These are phyloP conservation scores for Oceanodroma tethys DNA, from an alignment of 2,113 vertebrate genomes.

Conservation along the genomic window DNA sequence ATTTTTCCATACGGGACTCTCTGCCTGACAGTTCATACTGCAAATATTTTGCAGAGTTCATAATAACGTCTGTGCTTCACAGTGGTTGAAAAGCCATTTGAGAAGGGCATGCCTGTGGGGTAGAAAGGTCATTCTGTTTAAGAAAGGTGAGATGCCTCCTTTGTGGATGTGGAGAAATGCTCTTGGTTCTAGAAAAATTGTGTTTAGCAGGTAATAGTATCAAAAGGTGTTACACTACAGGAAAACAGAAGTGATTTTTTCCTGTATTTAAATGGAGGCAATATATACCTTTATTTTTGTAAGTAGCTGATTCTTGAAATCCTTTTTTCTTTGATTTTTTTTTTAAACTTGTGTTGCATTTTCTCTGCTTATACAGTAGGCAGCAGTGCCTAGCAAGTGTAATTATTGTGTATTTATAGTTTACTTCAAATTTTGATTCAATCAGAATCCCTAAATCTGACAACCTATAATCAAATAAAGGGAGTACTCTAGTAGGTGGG, in stretches of 20 bases:
- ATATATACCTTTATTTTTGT: not conserved
- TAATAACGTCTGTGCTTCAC: not conserved
- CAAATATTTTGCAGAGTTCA: not conserved
- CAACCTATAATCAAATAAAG: slow-evolving; percentile 83
- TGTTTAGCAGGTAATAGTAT: not conserved
- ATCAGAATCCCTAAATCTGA: slow-evolving; percentile 74
- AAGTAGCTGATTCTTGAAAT: slow-evolving; percentile 17
- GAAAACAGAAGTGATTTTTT: not conserved
- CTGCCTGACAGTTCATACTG: not conserved
- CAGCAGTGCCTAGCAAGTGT: slow-evolving; percentile 56
- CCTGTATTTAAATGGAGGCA: not conserved
- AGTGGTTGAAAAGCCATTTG: not conserved
- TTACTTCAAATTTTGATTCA: slow-evolving; percentile 77
- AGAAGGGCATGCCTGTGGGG: not conserved
- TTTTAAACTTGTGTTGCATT: slow-evolving; percentile 4
- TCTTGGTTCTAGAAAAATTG: not conserved
- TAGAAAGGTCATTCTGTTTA: not conserved
- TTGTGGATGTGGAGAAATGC: not conserved
- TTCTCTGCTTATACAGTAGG: slow-evolving; percentile 56
- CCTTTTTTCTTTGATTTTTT: not conserved
- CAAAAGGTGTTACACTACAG: not conserved
- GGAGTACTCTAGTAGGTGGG: slow-evolving; percentile 68
- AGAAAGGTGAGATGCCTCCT: not conserved
- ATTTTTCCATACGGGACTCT: not conserved
- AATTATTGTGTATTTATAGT: slow-evolving; percentile 78